Conservation (phyloP, 2,888 invertebrate species). For the Dynastes grantii region DNA sequence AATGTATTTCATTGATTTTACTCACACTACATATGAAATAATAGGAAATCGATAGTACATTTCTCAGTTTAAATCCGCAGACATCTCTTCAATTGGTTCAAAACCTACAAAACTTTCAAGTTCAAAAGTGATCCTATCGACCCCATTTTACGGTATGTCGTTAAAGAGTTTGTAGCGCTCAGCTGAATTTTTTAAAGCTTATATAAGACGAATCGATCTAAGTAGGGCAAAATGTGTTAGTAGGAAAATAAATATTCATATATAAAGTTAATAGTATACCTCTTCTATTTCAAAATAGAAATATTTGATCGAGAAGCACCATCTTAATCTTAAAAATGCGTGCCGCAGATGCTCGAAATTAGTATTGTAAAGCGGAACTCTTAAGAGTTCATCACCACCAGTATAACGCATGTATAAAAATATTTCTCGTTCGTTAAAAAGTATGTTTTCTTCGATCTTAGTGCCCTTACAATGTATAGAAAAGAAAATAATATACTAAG, state of each 20-base stretch:
- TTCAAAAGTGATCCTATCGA: too few species aligned
- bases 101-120: too few species aligned
- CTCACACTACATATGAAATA: too few species aligned
- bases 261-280: background rate
- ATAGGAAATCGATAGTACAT: too few species aligned
- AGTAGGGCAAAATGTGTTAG: background rate
- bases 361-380: background rate
- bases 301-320: background rate
- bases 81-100: too few species aligned
- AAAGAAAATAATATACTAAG: slow-evolving; percentile 14
- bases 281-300: slow-evolving; percentile 4
- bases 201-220: background rate
- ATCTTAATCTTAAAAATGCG: background rate
- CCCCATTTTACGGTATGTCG: too few species aligned
- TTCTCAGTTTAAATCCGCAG: too few species aligned
- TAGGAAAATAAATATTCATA: slow-evolving; percentile 10
- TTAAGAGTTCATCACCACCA: slow-evolving; percentile 7
- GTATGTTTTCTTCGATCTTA: slow-evolving; percentile 7
- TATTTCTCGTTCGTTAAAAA: slow-evolving; percentile 30
- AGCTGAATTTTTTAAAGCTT: background rate
- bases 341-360: background rate
- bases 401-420: slow-evolving; percentile 34
- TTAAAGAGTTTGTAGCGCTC: too few species aligned
- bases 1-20: too few species aligned
- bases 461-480: slow-evolving; percentile 10